Percentiles rank a stretch among this genome's conserved stretches.
Evolutionary conservation across 1,140 invertebrate genomes (phyloP).

Genomic region (Cydia pomonella): DNA sequence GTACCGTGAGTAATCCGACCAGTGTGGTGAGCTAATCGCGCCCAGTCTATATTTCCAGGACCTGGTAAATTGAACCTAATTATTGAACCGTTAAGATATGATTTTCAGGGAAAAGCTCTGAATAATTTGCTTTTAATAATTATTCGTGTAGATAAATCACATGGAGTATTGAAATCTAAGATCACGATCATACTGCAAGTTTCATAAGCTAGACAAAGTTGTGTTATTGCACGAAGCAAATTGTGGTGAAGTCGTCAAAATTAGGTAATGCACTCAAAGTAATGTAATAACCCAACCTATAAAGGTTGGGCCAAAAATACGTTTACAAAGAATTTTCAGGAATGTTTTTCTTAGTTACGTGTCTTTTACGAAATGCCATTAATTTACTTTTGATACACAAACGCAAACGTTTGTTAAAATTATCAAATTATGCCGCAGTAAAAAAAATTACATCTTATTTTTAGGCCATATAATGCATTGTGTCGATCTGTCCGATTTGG

Average conservation of each 20-base stretch:
- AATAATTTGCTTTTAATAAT: constrained; percentile 11
- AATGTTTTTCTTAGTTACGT: no score
- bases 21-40: constrained; percentile 16
- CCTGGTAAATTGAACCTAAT: background rate
- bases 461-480: no score
- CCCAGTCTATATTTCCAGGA: constrained; percentile 16
- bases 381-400: no score
- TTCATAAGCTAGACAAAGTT: constrained; percentile 2
- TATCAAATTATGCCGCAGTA: no score
- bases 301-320: no score
- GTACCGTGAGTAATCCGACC: constrained; percentile 29
- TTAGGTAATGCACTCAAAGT: background rate
- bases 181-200: background rate
- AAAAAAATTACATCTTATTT: no score
- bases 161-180: background rate
- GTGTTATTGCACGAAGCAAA: background rate
- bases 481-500: no score
- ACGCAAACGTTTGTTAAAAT: no score
- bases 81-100: background rate
- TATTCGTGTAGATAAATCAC: constrained; percentile 18
- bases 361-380: no score
- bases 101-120: background rate
- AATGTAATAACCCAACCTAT: no score
- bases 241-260: background rate
- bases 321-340: no score